Base-by-base conservation (phyloP, 2,888 invertebrate genomes). In the Glyphotaelius pellucidus region DNA sequence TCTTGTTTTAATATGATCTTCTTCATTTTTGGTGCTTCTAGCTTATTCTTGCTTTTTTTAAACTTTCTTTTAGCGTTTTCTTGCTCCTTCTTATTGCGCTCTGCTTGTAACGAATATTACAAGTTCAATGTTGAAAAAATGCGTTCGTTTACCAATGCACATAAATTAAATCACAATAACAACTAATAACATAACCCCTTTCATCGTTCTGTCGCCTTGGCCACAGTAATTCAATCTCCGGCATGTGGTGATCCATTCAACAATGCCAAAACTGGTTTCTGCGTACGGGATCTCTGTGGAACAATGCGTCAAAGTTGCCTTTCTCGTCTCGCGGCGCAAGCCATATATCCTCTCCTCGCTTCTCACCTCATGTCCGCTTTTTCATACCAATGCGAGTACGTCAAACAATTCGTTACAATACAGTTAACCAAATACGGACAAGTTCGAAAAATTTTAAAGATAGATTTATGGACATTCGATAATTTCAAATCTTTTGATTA, bases 271-370 rank as follows among this genome's bases (percentile, higher is more conserved):
- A 86, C n/a, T 42, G n/a, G 86, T n/a, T 86, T 42, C n/a, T 12
- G 86, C 38, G 42, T 86, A 86, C 42, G 47, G 86, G 86, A 86
- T 47, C 86, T 86, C n/a, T 14, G 30, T 47, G 30, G n/a, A 42
- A 86, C 86, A 86, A 86, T 86, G 42, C 42, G 30, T 38, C 30
- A 38, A 83, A 32, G 38, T 83, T 83, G 25, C 35, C 83, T 83
- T 83, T 25, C 32, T 35, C 32, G 38, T 38, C 35, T 31, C 38
- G 83, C 80, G 19, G 25, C 67, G 67, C 67, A 25, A 67, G 67
- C 67, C 67, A 67, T 67, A 25, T 15, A 47, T 47, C 15, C 47
- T 25, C 67, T 67, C 11, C 67, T 25, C 67, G n/a, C 25, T 67
- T 67, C 25, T 67, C 67, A 67, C 25, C 7, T n/a, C 67, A n/a